Evolutionary conservation across 2,888 invertebrate species (phyloP), one percentile per base, ranked within the genome.

Genomic region (Tethea ocularis): DNA sequence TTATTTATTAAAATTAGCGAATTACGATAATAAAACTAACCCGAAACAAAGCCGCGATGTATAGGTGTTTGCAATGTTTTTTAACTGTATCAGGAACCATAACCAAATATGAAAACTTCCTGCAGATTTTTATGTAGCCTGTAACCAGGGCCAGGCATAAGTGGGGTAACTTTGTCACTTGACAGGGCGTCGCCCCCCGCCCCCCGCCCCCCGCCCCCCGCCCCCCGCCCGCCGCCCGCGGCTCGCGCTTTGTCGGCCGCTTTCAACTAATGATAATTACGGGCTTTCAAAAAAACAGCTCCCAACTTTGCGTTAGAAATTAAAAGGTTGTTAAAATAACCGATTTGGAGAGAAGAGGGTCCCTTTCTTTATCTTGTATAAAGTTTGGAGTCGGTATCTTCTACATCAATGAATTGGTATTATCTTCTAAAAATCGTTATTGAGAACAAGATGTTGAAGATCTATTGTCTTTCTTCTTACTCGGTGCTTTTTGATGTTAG

Each of bases 251-350:
- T 46, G 46, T 46, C 59, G 53, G 36, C 55, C 61, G 57, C 72
- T 72, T 72, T 72, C 73, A 72, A 72, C 73, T 62, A 10, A 64
- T 64, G 61, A 70, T 70, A 71, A 72, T 72, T 72, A 72, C 68
- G 57, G 59, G 58, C 73, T 61, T 66, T 69, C 61, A 70, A 72
- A 72, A 72, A 72, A 72, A 63, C 65, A 62, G 65, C 63, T 66
- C 60, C 63, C 64, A 72, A 68, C 72, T 72, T 66, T 66, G n/a
- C 46, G 46, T 70, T 70, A 65, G 62, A 67, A 63, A 67, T 70
- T 70, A 64, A 68, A 68, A 70, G 70, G 70, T 46, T 20, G 20
- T 46, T 46, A 46, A 46, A 46, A n/a, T 41, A 41, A 17, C n/a
- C 3, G 41, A 2, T 46, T 46, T 46, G 20, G 20, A 46, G 46